Base-by-base conservation (phyloP, 2,797 vertebrate genomes). In the Chiroxiphia lanceolata region DNA sequence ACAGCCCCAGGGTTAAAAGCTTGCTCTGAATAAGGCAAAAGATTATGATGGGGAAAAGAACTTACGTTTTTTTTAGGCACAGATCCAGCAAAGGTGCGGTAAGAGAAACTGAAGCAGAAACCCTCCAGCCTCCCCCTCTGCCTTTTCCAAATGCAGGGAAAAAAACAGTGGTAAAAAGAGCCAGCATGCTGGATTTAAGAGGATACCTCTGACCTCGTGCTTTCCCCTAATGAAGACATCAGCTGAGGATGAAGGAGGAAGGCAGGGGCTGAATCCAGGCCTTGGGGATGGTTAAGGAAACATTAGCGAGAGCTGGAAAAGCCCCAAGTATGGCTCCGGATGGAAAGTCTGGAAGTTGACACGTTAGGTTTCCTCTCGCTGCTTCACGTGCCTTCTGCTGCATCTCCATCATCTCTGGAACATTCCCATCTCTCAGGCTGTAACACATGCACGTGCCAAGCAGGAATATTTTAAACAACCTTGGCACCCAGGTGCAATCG, bases 121-220 rank as follows among this genome's bases (percentile, higher is more conserved):
- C 12, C 29, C n/a, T 60, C 14, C 67, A 60, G 48, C 42, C 19
- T 54, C 22, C 22, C 19, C 27, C 44, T 70, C 65, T 9, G 16
- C 45, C 59, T 79, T 48, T 40, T 44, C 60, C 77, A 70, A 78
- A 54, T 0, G 5, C 6, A n/a, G 6, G 6, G 16, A 31, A 61
- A 54, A 65, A 59, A 13, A 3, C 0, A 3, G 11, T 1, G 8
- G 34, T 31, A 45, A 45, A 44, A 57, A 50, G 47, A 79, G 54
- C 15, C 4, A 3, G 22, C 0, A 0, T 0, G 1, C 25, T 50
- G 47, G 34, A 78, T 86, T 87, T 47, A 22, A 61, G 77, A 68
- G 74, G 19, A 34, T 13, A 20, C 20, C 31, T 74, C 61, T 60
- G 77, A 25, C 34, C 45, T 56, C 15, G 0, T 6, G 9, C 44